Conservation (phyloP, 2,113 vertebrate genomes). For the Cryptotis parvus region DNA sequence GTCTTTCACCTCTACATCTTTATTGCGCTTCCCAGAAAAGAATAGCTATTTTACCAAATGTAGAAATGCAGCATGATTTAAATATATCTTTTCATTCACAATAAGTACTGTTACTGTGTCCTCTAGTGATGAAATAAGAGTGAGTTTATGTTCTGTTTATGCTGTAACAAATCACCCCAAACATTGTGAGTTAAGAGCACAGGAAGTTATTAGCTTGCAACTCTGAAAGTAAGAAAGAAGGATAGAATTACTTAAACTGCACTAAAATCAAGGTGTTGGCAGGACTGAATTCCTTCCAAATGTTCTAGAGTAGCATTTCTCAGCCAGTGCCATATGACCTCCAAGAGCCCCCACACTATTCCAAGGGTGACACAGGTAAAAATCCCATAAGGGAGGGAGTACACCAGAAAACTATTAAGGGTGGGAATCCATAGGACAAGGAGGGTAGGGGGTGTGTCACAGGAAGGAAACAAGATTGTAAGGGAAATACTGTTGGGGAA, state of each 20-base stretch:
- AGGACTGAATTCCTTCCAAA: not conserved
- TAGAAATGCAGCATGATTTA: not conserved
- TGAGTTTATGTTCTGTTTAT: not conserved
- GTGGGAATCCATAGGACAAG: too few species aligned
- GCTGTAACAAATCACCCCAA: not conserved
- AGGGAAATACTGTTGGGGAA: too few species aligned
- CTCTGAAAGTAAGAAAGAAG: not conserved
- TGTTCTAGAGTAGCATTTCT: not conserved
- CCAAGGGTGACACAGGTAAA: too few species aligned
- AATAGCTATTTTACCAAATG: not conserved
- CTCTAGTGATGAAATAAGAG: slow-evolving; percentile 60
- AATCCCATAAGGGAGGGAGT: too few species aligned
- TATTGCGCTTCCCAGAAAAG: not conserved
- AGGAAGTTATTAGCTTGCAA: not conserved
- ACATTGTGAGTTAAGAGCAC: not conserved
- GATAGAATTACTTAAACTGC: not conserved
- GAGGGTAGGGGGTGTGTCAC: too few species aligned
- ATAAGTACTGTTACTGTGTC: slow-evolving; percentile 42
- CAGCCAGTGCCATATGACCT: not conserved
- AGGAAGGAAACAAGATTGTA: too few species aligned
- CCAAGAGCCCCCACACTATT: too few species aligned
- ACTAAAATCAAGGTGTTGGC: not conserved
- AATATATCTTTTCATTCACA: not conserved
- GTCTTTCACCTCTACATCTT: not conserved
- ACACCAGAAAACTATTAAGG: too few species aligned